Evolutionary conservation across 1,140 invertebrate genomes (phyloP), one percentile per base, ranked within the genome.

Genomic region (Mercenaria mercenaria): DNA sequence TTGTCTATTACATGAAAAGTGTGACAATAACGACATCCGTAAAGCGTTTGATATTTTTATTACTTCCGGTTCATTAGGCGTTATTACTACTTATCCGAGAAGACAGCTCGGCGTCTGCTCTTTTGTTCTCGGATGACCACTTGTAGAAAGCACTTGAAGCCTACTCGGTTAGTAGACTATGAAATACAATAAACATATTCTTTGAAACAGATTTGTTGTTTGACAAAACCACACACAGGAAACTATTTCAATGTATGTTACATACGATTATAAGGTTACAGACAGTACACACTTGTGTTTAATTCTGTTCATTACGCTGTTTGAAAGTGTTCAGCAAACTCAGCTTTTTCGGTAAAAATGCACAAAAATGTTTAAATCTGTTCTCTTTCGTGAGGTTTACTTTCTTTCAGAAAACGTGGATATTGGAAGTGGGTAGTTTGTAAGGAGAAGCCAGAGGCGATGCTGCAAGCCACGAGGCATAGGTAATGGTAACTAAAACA

Each of bases 51-150:
- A 37, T 67, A 67, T 29, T 67, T 29, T 67, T 29, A 67, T 77
- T 50, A 50, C 74, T 77, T 77, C 74, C 74, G 74, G 74, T 77
- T 47, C 39, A 52, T 77, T 77, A 77, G 74, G 26, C 39, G 41
- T 3, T 50, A 52, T 50, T 41, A 47, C 69, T 52, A 77, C 74
- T 77, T 77, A n/a, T 23, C 29, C 4, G 11, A 8, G 74, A 77
- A 77, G 74, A 52, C 74, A 77, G 43, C 26, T 26, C 6, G 74
- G 74, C 74, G 74, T 50, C 74, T 77, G 43, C 43, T 47, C n/a
- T 34, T 77, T 77, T 77, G 74, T 77, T 77, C 43, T 77, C 26
- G 15, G 74, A 77, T 50, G 74, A 52, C 41, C 74, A 77, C 74
- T 77, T 77, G 26, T 47, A 34, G 43, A 43, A 52, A 77, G 23